Base-by-base conservation (phyloP, 1,140 invertebrate genomes). In the Liolophura sinensis region DNA sequence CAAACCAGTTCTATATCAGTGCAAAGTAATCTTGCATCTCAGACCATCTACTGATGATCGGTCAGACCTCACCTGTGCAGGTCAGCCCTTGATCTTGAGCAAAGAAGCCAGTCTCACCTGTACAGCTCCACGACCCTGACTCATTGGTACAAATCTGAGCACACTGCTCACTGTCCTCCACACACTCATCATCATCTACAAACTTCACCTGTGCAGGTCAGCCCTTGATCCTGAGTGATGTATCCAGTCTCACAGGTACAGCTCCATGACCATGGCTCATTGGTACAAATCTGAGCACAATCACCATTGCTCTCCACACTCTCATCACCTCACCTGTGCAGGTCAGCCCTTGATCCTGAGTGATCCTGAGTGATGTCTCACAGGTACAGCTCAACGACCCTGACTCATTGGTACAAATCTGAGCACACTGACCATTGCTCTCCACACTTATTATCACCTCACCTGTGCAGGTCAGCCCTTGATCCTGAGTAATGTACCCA, bases 181-280 rank as follows among this genome's bases (percentile, higher is more conserved):
- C 65, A 76, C 83, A 85, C 0, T 83, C 82, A 79, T 85, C 78
- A 14, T 80, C 78, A 64, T 73, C 79, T 81, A 64, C n/a, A 65
- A 60, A 3, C 9, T 78, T 81, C 22, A 76, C 70, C 47, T 85
- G 71, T 76, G 58, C 84, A 82, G 74, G 89, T 91, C 40, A 77
- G 78, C 25, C 87, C 87, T 76, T 91, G 89, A 15, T 79, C 61
- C 15, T 86, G 83, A 62, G 91, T 85, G 74, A 86, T 82, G 71
- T 89, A 89, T 64, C 89, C 89, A 0, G 83, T 78, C 24, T 89
- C 86, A 78, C 90, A 91, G 60, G n/a, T n/a, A n/a, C n/a, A n/a
- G n/a, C n/a, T n/a, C n/a, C n/a, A n/a, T n/a, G n/a, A n/a, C n/a
- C n/a, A n/a, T n/a, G n/a, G n/a, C n/a, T n/a, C n/a, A n/a, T n/a